These are phyloP conservation scores for Cathartes aura DNA, from an alignment of 2,113 vertebrate genomes.

Conservation along the genomic window DNA sequence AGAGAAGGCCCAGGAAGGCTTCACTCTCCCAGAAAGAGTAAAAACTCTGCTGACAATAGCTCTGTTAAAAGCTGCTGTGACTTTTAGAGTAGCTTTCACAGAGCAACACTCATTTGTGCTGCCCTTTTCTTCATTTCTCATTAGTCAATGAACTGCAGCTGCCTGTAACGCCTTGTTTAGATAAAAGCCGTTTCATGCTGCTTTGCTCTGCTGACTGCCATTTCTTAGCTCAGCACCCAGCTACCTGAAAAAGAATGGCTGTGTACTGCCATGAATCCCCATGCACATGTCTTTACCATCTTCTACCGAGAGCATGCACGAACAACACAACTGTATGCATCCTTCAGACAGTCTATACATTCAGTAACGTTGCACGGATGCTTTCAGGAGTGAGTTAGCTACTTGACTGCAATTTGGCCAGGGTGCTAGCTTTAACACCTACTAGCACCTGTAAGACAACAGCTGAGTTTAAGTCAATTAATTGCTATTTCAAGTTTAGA, in stretches of 20 bases:
- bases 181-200: neutral
- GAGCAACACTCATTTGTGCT: neutral
- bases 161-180: neutral
- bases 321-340: neutral
- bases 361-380: rapidly evolving
- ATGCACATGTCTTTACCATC: rapidly evolving
- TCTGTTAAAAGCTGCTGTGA: neutral
- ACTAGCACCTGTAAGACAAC: neutral
- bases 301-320: rapidly evolving
- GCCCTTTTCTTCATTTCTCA: neutral
- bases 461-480: neutral
- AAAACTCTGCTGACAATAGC: neutral
- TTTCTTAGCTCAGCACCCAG: neutral
- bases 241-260: neutral
- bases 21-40: neutral
- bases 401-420: neutral
- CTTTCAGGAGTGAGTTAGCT: neutral
- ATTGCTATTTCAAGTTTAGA: neutral
- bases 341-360: neutral
- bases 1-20: neutral
- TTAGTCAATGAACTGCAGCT: neutral
- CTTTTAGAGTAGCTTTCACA: neutral
- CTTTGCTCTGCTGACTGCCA: neutral
- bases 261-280: neutral
- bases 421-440: neutral